Evolutionary conservation across 2,113 vertebrate genomes (phyloP).

Genomic region (Epinephelus cyanopodus): DNA sequence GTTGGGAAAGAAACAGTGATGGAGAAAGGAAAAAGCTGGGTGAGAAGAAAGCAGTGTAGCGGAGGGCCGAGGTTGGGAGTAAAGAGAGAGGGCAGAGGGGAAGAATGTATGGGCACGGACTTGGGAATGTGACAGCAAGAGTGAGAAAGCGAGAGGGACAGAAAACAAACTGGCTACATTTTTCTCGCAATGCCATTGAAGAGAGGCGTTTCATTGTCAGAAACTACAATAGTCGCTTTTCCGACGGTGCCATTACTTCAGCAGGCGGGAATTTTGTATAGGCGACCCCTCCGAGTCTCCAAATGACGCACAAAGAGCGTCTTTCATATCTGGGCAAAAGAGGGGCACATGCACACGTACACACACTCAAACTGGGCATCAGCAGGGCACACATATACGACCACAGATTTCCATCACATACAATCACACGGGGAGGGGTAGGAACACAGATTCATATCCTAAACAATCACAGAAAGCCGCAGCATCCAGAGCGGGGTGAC

Average conservation of each 20-base stretch:
- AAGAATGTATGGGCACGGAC: conserved; percentile 85
- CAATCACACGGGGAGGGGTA: conserved; percentile 61
- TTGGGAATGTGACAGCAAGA: conserved; percentile 86
- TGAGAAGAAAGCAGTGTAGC: conserved; percentile 58
- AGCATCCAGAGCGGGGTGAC: conserved; percentile 35
- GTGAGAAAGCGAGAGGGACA: conserved; percentile 84
- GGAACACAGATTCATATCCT: conserved; percentile 68
- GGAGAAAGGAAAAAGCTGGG: conserved; percentile 44
- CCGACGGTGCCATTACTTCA: conserved; percentile 89
- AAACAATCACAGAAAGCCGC: conserved; percentile 63
- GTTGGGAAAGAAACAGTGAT: conserved; percentile 33
- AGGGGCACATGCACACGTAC: conserved; percentile 77
- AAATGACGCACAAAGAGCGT: conserved; percentile 82
- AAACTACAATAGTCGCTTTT: conserved; percentile 89
- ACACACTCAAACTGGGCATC: conserved; percentile 76
- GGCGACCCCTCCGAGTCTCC: conserved; percentile 84
- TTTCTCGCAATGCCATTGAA: conserved; percentile 83
- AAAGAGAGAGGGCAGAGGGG: conserved; percentile 82
- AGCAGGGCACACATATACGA: conserved; percentile 71
- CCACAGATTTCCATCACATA: conserved; percentile 65
- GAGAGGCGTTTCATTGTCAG: conserved; percentile 89
- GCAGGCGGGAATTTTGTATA: conserved; percentile 87
- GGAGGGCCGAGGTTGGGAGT: conserved; percentile 70
- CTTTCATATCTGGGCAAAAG: conserved; percentile 83
- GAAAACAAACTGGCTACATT: conserved; percentile 86